Percentiles rank a stretch among this genome's conserved stretches.
phyloP scores from a whole-genome alignment of 2,888 invertebrate species.

The Platycheirus rosarum region DNA sequence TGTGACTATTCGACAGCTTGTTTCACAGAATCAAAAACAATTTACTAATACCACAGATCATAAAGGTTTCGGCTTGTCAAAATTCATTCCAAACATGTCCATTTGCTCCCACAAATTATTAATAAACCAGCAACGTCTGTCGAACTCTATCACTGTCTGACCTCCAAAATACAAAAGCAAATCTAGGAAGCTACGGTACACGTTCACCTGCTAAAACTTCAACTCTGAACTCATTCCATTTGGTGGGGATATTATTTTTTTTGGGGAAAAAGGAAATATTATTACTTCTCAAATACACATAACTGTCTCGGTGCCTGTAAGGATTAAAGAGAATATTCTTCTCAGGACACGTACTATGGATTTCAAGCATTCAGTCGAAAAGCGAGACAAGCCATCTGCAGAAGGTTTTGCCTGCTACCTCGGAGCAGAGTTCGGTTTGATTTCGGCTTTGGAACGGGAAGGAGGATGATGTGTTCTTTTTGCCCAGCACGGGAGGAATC shows the following conservation, averaged over 20 bases:
- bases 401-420: constrained; percentile 60
- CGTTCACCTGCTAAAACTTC: constrained; percentile 4
- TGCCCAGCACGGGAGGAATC: constrained; percentile 48
- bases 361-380: constrained; percentile 57
- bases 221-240: constrained; percentile 21
- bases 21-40: constrained; percentile 58
- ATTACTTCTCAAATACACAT: constrained; percentile 51
- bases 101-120: constrained; percentile 47
- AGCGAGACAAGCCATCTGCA: constrained; percentile 62
- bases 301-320: constrained; percentile 54
- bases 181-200: background rate
- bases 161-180: constrained; percentile 21
- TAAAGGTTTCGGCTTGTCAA: constrained; percentile 41
- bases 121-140: constrained; percentile 59
- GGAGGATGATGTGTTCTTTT: background rate
- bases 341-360: constrained; percentile 50
- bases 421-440: constrained; percentile 56
- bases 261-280: constrained; percentile 51
- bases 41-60: constrained; percentile 48
- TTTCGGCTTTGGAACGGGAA: constrained; percentile 19
- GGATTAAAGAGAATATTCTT: constrained; percentile 45
- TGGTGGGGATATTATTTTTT: background rate
- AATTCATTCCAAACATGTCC: constrained; percentile 63
- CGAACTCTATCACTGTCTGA: constrained; percentile 36
- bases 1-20: constrained; percentile 58